phyloP scores from a whole-genome alignment of 2,888 invertebrate genomes.

The Rotaria socialis region DNA sequence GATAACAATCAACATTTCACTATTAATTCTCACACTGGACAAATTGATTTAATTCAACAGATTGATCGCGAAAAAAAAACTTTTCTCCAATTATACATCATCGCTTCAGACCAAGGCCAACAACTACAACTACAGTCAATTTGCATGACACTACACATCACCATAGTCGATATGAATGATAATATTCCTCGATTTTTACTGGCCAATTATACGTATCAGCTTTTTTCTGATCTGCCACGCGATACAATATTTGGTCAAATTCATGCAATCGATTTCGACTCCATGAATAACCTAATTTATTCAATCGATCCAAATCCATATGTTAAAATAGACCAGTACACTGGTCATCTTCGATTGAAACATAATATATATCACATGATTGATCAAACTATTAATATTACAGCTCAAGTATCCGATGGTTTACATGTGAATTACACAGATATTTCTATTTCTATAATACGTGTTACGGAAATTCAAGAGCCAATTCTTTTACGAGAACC shows the following conservation, averaged over 20 bases:
- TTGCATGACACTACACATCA: constrained; percentile 8
- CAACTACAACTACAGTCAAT: not conserved
- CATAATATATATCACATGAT: not conserved
- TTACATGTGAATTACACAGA: not conserved
- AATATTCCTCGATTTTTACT: constrained; percentile 7
- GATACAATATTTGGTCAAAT: constrained; percentile 12
- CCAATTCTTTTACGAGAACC: not conserved
- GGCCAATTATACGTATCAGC: not conserved
- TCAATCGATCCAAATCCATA: not conserved
- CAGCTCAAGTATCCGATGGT: not conserved
- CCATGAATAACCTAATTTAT: not conserved
- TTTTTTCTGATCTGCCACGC: not conserved
- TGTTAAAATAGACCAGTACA: not conserved
- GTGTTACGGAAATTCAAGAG: not conserved
- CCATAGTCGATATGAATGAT: not conserved
- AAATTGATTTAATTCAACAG: not conserved
- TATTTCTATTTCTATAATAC: not conserved
- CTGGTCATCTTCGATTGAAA: not conserved
- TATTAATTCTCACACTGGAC: not conserved
- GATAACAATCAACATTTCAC: not conserved
- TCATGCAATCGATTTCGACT: not conserved
- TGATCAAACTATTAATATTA: not conserved
- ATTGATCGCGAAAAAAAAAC: not conserved
- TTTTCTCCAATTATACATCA: not conserved
- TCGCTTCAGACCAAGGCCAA: not conserved